A percentile compares a stretch with the other conserved stretches of the same genome.
phyloP scores from a whole-genome alignment of 2,888 invertebrate genomes.

The Thera obeliscata region DNA sequence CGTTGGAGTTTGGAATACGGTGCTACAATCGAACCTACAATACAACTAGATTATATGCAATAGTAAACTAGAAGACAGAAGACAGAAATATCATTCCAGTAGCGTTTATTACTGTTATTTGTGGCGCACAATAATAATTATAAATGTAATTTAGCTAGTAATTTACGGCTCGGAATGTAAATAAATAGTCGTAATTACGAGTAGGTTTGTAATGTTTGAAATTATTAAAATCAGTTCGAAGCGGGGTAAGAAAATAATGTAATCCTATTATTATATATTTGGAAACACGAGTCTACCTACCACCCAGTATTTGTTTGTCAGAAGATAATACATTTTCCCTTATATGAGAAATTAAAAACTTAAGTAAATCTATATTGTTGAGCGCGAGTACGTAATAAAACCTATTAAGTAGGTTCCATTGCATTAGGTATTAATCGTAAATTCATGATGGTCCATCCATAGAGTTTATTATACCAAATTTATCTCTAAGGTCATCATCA shows the following conservation, averaged over 20 bases:
- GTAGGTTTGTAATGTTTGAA: constrained; percentile 25
- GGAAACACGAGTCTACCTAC: constrained; percentile 9
- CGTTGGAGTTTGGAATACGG: no score
- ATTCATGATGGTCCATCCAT: no score
- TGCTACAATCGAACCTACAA: no score
- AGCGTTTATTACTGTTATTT: constrained; percentile 42
- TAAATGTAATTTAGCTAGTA: constrained; percentile 43
- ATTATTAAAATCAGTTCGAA: constrained; percentile 52
- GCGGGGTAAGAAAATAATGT: constrained; percentile 49
- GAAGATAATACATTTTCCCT: no score
- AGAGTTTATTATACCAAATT: no score
- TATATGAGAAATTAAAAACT: no score
- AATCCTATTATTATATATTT: constrained; percentile 34
- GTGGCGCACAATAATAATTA: constrained; percentile 38
- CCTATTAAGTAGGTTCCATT: no score
- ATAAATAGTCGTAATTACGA: constrained; percentile 38
- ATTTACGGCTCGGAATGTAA: constrained; percentile 43
- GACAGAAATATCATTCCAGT: constrained; percentile 26
- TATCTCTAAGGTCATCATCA: no score
- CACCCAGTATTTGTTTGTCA: no score
- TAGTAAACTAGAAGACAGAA: constrained; percentile 30
- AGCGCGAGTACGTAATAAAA: no score
- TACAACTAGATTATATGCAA: constrained; percentile 16
- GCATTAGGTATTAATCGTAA: no score
- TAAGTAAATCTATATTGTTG: no score